Evolutionary conservation across 2,888 invertebrate species (phyloP).

Genomic region (Boloria euphrosyne): DNA sequence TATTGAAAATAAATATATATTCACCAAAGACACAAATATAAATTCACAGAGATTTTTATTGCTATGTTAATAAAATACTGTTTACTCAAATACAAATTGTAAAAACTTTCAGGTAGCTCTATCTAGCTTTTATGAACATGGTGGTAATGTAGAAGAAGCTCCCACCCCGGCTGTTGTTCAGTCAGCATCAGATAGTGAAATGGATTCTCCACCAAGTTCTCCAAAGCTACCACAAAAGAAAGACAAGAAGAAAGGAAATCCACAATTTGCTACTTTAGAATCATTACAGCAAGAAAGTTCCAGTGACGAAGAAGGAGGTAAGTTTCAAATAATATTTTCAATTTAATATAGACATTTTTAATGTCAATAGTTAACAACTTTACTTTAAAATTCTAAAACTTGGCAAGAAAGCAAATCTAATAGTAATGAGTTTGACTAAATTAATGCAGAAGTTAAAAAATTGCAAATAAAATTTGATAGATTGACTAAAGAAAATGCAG

Average conservation of each 20-base stretch:
- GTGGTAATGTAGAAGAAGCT: slow-evolving; percentile 80
- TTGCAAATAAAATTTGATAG: slow-evolving; percentile 53
- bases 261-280: slow-evolving; percentile 84
- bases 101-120: slow-evolving; percentile 85
- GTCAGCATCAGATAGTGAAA: slow-evolving; percentile 68
- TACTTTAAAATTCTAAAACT: no score
- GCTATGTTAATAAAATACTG: no score
- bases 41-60: no score
- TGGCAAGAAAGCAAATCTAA: neutral
- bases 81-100: neutral
- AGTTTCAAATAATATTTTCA: slow-evolving; percentile 1
- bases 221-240: slow-evolving; percentile 62
- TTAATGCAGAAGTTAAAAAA: slow-evolving; percentile 49
- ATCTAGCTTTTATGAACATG: slow-evolving; percentile 90
- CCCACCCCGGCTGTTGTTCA: slow-evolving; percentile 55
- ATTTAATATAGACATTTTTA: no score
- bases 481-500: slow-evolving; percentile 58
- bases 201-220: slow-evolving; percentile 67
- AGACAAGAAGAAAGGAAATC: slow-evolving; percentile 63
- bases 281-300: slow-evolving; percentile 80
- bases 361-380: no score
- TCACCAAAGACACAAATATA: no score
- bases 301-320: slow-evolving; percentile 85
- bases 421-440: slow-evolving; percentile 20
- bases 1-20: no score